Evolutionary conservation across 2,113 vertebrate genomes (phyloP), one percentile per base, ranked within the genome.

Genomic region (Oryzias javanicus): DNA sequence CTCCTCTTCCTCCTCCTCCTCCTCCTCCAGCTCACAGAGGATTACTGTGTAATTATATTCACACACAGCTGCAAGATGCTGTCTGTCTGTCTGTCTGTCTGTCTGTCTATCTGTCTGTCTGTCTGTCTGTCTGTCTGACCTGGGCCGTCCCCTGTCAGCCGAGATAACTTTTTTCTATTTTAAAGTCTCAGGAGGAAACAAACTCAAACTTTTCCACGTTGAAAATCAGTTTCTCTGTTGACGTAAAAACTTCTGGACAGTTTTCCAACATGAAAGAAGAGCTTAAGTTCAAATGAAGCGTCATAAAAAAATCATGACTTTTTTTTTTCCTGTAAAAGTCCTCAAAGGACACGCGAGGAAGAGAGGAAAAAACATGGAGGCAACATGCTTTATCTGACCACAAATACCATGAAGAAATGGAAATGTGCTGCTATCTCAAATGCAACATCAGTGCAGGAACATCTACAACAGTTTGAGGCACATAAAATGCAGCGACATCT

Each of bases 261-360:
- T n/a, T 27, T 42, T 53, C 20, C 25, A 52, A 19, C 64, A 53
- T 69, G 15, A 64, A 77, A 57, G 60, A 64, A 48, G 49, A 27
- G 24, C 29, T 17, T 5, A 16, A 61, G 56, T 60, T 61, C 52
- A 61, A 41, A 47, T 46, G 47, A 50, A 49, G 24, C 10, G 19
- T 6, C 4, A 5, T 6, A 6, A 4, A 27, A 25, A 27, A 19
- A 40, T 48, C 35, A 42, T 51, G 22, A 18, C 59, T 41, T 62
- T 53, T 17, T 19, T 42, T 63, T 35, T 63, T 10, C 13, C 14
- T 14, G 13, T 4, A 46, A 53, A 63, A 63, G 42, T 46, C 12
- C 5, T 12, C 8, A 5, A 16, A 52, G 17, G 12, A 6, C 25
- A 42, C 35, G 49, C 2, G 24, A 8, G 14, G 3, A 19, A 47